Evolutionary conservation across 2,888 invertebrate species (phyloP).

Genomic region (Erannis defoliaria): DNA sequence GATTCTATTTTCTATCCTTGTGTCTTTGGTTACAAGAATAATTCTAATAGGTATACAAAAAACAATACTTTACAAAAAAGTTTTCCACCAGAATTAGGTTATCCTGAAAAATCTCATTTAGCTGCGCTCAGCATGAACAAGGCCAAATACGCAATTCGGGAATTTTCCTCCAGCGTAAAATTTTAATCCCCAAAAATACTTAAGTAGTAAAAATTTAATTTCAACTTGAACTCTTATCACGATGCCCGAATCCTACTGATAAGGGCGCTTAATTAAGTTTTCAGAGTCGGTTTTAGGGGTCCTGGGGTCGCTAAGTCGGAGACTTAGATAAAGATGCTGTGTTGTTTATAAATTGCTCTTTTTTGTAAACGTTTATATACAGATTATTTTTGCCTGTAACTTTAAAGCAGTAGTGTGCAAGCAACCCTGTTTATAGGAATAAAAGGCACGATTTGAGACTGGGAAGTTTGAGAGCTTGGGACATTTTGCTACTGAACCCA

Average conservation of each 20-base stretch:
- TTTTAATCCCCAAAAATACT: constrained; percentile 33
- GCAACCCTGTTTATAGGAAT: no score
- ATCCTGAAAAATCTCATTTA: not conserved
- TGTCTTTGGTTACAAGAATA: no score
- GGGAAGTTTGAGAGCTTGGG: no score
- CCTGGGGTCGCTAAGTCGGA: not conserved
- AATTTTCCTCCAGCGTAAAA: constrained; percentile 17
- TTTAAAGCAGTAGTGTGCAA: no score
- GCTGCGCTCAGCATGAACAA: constrained; percentile 14
- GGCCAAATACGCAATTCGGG: constrained; percentile 17
- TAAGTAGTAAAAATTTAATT: constrained; percentile 40
- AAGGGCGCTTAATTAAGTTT: constrained; percentile 46
- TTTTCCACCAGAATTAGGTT: constrained; percentile 2
- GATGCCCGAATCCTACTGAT: constrained; percentile 36
- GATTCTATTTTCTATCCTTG: no score
- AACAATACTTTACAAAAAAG: not conserved
- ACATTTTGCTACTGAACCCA: no score
- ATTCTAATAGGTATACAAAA: no score
- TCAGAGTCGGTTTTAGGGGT: constrained; percentile 28
- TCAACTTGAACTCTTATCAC: constrained; percentile 42
- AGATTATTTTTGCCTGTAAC: not conserved
- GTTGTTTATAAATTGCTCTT: not conserved
- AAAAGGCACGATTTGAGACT: no score
- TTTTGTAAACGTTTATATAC: not conserved
- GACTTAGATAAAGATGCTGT: not conserved